A percentile compares a stretch with the other conserved stretches of the same genome.
Evolutionary conservation across 2,888 invertebrate species (phyloP).

Genomic region (Oegoconia quadripuncta): DNA sequence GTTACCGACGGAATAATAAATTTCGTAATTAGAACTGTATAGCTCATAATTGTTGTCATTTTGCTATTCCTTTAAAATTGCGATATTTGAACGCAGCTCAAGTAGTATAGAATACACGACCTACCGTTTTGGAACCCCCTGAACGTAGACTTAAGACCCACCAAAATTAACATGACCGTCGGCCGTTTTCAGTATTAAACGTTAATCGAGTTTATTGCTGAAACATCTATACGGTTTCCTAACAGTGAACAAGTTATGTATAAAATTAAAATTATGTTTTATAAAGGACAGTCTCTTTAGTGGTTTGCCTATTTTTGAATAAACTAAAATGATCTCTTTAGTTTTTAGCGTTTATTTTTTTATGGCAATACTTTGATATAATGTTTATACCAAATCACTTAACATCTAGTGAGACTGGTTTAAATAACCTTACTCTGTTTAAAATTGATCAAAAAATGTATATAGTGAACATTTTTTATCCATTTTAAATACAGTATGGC

Average conservation of each 20-base stretch:
- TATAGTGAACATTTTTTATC: too few species aligned
- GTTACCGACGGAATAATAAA: too few species aligned
- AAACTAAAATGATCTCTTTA: slow-evolving; percentile 41
- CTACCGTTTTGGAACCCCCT: slow-evolving; percentile 7
- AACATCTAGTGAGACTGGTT: too few species aligned
- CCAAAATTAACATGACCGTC: slow-evolving; percentile 25
- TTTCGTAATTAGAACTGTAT: too few species aligned
- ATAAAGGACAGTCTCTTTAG: slow-evolving; percentile 12
- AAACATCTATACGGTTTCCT: neutral
- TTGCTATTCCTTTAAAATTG: neutral
- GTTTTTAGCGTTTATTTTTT: slow-evolving; percentile 19
- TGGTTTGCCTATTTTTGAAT: slow-evolving; percentile 54
- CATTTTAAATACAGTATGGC: too few species aligned
- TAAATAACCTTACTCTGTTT: neutral
- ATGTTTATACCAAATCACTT: neutral
- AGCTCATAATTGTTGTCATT: too few species aligned
- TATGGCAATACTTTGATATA: neutral
- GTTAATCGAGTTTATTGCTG: neutral
- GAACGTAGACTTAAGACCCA: slow-evolving; percentile 29
- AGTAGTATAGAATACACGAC: neutral
- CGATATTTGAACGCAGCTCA: neutral
- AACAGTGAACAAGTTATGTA: neutral
- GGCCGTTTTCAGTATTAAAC: too few species aligned
- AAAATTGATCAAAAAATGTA: too few species aligned
- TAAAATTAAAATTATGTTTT: slow-evolving; percentile 2